Evolutionary conservation across 1,140 invertebrate genomes (phyloP).

Genomic region (Paraescarpia echinospica): DNA sequence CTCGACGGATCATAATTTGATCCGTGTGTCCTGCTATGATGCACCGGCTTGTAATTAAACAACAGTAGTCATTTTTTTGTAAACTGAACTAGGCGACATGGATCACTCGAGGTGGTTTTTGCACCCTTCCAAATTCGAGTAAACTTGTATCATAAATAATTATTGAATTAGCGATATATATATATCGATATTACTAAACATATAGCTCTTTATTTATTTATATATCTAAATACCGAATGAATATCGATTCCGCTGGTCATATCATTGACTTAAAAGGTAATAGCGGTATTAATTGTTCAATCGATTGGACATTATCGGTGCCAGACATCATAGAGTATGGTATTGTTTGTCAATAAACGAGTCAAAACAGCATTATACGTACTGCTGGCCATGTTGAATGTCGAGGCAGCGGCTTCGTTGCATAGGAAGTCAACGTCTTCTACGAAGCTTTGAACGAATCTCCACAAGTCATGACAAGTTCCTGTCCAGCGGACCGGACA

Average conservation of each 20-base stretch:
- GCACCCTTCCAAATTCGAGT: not conserved
- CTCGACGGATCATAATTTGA: too few species aligned
- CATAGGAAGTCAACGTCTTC: not conserved
- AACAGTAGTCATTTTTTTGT: too few species aligned
- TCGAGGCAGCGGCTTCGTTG: not conserved
- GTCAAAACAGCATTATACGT: not conserved
- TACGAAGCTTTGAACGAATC: not conserved
- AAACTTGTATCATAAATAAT: not conserved
- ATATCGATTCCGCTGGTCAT: not conserved
- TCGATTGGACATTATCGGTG: not conserved
- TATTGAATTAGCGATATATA: not conserved
- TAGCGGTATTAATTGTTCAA: not conserved
- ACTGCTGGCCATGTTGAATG: not conserved
- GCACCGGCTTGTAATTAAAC: too few species aligned
- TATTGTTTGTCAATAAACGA: not conserved
- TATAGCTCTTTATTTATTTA: not conserved
- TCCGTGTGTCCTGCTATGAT: too few species aligned
- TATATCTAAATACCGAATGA: not conserved
- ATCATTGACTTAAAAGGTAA: not conserved
- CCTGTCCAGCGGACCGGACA: not conserved
- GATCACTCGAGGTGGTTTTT: not conserved
- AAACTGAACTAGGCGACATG: not conserved
- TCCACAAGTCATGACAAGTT: not conserved
- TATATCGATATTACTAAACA: not conserved
- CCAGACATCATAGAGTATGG: not conserved